Base-by-base conservation (phyloP, 2,797 vertebrate genomes). In the Serranus cabrilla region DNA sequence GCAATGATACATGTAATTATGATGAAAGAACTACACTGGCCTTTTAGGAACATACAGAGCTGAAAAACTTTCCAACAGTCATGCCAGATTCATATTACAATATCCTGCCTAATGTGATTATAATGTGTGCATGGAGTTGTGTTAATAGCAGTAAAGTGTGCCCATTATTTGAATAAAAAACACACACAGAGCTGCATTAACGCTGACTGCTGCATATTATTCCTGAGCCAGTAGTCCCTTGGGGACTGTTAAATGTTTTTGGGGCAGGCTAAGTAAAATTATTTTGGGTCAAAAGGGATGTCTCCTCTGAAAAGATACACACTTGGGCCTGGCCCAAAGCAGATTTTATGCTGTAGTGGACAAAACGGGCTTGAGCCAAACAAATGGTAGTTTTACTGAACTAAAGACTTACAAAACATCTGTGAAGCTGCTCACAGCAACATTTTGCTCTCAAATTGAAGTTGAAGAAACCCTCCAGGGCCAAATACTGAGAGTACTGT, bases 231-330 rank as follows among this genome's bases (percentile, higher is more conserved):
- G 74, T 55, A 1, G 70, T 82, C 86, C 82, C 78, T 62, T n/a
- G 14, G 85, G 81, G 70, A 49, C 63, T 58, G 63, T 77, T 86
- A 82, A 90, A 89, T 84, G 80, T 84, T 92, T 87, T 84, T 67
- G 73, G 78, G 81, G 76, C 82, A 88, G 75, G 56, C 78, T 50
- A 85, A 87, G 80, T 80, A 71, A 87, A 88, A 85, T 85, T 68
- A 83, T 91, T 85, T 83, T 83, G 74, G 87, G 85, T 91, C 85
- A 90, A 87, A 88, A 63, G 72, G 66, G 76, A 89, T 74, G 71
- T 80, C 45, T 83, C 39, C 49, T 74, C 71, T 84, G 69, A 71
- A 84, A 76, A 89, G 66, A 83, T 52, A 62, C 37, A 76, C 43
- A 78, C 68, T 74, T 43, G 71, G 68, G 74, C 16, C 43, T 43